A percentile compares a stretch with the other conserved stretches of the same genome.
Evolutionary conservation across 1,140 invertebrate genomes (phyloP).

Genomic region (Bicyclus anynana): DNA sequence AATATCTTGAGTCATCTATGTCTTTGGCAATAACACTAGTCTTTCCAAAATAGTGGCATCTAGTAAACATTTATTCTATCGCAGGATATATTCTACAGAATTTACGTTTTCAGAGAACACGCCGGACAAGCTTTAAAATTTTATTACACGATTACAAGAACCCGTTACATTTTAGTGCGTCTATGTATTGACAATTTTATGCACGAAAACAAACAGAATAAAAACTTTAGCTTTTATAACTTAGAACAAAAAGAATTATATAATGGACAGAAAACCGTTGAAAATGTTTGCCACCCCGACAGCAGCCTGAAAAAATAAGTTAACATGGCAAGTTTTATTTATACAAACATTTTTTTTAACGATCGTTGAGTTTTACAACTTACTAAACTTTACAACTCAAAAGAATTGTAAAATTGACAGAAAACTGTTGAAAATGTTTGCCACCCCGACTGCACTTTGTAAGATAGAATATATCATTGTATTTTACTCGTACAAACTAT

Average conservation of each 20-base stretch:
- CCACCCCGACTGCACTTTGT: no score
- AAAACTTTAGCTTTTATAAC: slow-evolving; percentile 1
- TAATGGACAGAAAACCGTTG: not conserved
- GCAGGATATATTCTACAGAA: slow-evolving; percentile 3
- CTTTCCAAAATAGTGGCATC: not conserved
- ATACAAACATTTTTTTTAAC: no score
- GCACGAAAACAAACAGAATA: slow-evolving; percentile 10
- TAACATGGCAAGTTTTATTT: no score
- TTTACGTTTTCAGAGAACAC: slow-evolving; percentile 5
- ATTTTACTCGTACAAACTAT: no score
- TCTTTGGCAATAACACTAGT: not conserved
- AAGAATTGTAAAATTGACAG: not conserved
- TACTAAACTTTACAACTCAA: no score
- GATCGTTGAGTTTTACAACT: no score
- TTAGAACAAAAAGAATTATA: not conserved
- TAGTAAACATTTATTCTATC: slow-evolving; percentile 3
- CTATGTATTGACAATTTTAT: slow-evolving; percentile 18
- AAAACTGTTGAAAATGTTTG: not conserved
- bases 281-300: not conserved
- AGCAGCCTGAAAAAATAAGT: no score
- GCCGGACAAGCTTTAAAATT: slow-evolving; percentile 19
- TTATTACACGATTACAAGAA: slow-evolving; percentile 13
- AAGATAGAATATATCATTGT: no score
- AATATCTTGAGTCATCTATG: no score
- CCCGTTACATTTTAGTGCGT: slow-evolving; percentile 16